Evolutionary conservation across 2,888 invertebrate genomes (phyloP).

Genomic region (Sycophila texana): DNA sequence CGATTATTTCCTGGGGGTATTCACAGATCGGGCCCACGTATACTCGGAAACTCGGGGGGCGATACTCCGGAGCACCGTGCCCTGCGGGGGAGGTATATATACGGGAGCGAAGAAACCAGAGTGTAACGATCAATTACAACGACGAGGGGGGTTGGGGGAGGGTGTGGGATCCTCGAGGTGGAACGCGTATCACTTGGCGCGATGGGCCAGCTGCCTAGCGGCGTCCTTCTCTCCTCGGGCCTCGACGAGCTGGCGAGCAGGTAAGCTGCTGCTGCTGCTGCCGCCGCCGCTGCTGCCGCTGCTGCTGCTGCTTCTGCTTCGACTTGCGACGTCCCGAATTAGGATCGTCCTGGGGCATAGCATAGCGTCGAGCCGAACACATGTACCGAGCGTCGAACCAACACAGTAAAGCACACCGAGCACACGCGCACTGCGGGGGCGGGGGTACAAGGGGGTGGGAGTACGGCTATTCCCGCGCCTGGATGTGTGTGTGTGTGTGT

Average conservation of each 20-base stretch:
- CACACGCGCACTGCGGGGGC: background rate
- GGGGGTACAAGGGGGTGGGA: background rate
- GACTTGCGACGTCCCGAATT: background rate
- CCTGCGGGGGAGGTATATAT: background rate
- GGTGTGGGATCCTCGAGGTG: background rate
- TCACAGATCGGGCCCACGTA: conserved; percentile 9
- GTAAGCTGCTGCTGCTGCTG: conserved; percentile 21
- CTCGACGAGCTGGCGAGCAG: conserved; percentile 26
- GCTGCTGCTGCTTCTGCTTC: no score
- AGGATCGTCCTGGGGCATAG: conserved; percentile 48
- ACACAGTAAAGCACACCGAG: background rate
- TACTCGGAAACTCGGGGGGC: background rate
- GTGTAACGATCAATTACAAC: background rate
- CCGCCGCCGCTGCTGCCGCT: background rate
- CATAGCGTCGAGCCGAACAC: conserved; percentile 48
- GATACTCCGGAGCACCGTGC: background rate
- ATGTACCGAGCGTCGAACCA: background rate
- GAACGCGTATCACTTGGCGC: conserved; percentile 33
- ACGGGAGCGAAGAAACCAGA: background rate
- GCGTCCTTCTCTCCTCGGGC: conserved; percentile 10
- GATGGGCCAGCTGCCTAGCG: background rate
- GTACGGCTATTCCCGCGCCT: conserved; percentile 39
- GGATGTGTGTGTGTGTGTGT: no score
- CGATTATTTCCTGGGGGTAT: background rate
- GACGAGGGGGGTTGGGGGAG: background rate